Evolutionary conservation across 2,797 vertebrate species (phyloP).

Genomic region (Anguilla megastoma): DNA sequence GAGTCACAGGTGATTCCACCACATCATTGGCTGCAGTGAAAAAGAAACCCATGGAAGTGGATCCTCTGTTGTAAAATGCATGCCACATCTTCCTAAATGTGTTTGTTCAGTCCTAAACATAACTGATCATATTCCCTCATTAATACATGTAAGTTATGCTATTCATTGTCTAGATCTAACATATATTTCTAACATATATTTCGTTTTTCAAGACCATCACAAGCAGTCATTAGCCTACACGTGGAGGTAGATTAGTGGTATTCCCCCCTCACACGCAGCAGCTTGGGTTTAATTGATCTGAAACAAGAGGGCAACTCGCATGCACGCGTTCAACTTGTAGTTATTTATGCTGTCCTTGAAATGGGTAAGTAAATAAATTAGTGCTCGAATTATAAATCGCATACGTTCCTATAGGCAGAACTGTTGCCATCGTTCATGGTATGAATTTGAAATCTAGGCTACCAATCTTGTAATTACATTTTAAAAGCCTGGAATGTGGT

Average conservation of each 20-base stretch:
- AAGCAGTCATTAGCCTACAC: too few species aligned
- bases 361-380: slow-evolving; percentile 6
- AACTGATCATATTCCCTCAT: not conserved
- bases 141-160: not conserved
- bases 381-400: too few species aligned
- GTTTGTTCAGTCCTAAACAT: not conserved
- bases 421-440: not conserved
- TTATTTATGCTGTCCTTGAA: not conserved
- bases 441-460: not conserved
- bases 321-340: too few species aligned
- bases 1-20: not conserved
- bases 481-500: not conserved
- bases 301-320: not conserved
- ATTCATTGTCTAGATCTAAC: not conserved
- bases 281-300: not conserved
- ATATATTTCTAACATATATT: too few species aligned
- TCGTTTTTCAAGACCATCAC: too few species aligned
- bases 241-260: too few species aligned
- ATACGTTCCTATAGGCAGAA: not conserved
- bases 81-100: not conserved
- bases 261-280: not conserved
- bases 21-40: not conserved
- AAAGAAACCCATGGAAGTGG: too few species aligned
- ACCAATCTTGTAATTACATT: not conserved
- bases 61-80: not conserved